Evolutionary conservation across 1,140 invertebrate species (phyloP).

Genomic region (Coptotermes formosanus): DNA sequence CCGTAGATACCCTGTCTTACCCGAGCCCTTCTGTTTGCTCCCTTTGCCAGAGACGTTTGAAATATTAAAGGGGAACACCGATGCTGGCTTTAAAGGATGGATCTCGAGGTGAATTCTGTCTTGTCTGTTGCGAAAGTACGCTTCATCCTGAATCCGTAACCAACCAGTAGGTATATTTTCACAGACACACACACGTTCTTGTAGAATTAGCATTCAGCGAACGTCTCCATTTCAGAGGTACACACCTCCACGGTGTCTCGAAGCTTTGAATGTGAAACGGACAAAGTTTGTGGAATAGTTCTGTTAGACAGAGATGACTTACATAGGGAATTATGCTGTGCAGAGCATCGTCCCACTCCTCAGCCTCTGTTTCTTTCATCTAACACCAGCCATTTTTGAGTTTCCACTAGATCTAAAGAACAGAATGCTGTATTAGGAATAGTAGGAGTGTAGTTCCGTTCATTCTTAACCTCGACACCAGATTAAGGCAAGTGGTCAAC

Average conservation of each 20-base stretch:
- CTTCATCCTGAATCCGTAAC: background rate
- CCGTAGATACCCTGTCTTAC: no score
- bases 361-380: background rate
- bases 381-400: background rate
- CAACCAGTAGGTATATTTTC: background rate
- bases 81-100: no score
- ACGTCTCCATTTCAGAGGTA: background rate
- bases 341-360: background rate
- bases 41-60: no score
- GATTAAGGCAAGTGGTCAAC: background rate
- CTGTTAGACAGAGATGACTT: background rate
- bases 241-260: background rate
- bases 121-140: no score
- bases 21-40: no score
- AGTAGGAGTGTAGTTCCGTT: no score
- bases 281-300: background rate
- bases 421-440: background rate
- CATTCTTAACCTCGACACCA: no score
- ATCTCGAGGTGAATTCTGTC: no score
- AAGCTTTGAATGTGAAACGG: conserved; percentile 4
- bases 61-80: no score
- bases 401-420: background rate
- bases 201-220: background rate
- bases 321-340: background rate
- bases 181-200: background rate